Evolutionary conservation across 2,888 invertebrate species (phyloP).

Genomic region (Hirtodrosophila confusa): DNA sequence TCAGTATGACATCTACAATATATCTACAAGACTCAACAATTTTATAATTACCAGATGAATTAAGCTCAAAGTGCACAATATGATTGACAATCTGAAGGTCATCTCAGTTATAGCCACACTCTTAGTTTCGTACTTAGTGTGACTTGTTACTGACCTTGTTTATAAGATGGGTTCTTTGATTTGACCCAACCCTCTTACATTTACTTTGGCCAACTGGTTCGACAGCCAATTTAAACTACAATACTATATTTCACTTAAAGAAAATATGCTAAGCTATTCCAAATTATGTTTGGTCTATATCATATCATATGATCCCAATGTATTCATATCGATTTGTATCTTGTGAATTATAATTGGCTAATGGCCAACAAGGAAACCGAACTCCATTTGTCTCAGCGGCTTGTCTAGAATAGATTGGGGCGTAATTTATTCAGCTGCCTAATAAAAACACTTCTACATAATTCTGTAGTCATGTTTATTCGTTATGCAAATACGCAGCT

Average conservation of each 20-base stretch:
- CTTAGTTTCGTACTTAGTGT: too few species aligned
- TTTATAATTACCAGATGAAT: too few species aligned
- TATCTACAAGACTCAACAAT: background rate
- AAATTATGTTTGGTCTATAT: background rate
- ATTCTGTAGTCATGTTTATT: constrained; percentile 20
- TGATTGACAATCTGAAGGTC: too few species aligned
- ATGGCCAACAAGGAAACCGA: constrained; percentile 13
- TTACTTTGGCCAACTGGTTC: too few species aligned
- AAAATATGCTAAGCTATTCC: too few species aligned
- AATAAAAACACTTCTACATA: background rate
- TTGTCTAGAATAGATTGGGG: constrained; percentile 2
- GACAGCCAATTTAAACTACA: too few species aligned
- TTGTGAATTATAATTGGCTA: constrained; percentile 16
- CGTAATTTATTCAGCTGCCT: constrained; percentile 6
- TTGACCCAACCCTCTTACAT: too few species aligned
- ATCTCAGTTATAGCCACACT: too few species aligned
- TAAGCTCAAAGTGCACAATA: background rate
- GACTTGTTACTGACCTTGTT: too few species aligned
- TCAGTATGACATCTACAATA: background rate
- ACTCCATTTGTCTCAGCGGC: background rate
- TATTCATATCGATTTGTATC: background rate
- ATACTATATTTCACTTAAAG: too few species aligned
- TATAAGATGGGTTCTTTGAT: too few species aligned
- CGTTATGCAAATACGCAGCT: constrained; percentile 16
- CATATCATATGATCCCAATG: background rate